Conservation (phyloP, 1,140 invertebrate genomes). For the Rhagoletis pomonella region DNA sequence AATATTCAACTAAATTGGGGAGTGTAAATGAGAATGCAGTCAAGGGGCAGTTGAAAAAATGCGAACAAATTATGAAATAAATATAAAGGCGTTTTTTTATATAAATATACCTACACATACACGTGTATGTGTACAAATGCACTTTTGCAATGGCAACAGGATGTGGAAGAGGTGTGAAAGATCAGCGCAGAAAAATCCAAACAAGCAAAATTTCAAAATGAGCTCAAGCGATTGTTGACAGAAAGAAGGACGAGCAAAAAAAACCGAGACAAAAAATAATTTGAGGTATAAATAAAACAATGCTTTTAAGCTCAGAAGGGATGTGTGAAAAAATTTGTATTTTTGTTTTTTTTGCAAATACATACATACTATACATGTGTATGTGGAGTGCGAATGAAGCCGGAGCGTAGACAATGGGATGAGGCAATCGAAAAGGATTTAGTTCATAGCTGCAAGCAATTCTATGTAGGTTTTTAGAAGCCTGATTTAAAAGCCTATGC, state of each 20-base stretch:
- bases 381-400: background rate
- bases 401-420: background rate
- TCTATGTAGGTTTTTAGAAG: too few relatives aligned
- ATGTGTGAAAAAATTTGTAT: too few relatives aligned
- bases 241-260: background rate
- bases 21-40: background rate
- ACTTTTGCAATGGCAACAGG: constrained; percentile 22
- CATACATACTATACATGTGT: background rate
- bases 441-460: background rate
- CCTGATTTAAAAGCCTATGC: too few relatives aligned
- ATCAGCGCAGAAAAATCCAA: constrained; percentile 42
- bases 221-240: background rate
- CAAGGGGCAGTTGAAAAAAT: constrained; percentile 15
- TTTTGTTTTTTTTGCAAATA: too few relatives aligned
- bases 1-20: constrained; percentile 48
- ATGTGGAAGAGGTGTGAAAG: constrained; percentile 50
- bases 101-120: background rate
- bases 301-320: background rate
- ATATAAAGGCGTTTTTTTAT: background rate
- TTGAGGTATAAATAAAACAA: background rate
- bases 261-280: background rate
- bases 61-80: background rate
- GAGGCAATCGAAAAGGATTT: background rate
- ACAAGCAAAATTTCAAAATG: constrained; percentile 42
- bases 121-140: constrained; percentile 7